Conservation (phyloP, 2,113 vertebrate genomes). For the Solea senegalensis region DNA sequence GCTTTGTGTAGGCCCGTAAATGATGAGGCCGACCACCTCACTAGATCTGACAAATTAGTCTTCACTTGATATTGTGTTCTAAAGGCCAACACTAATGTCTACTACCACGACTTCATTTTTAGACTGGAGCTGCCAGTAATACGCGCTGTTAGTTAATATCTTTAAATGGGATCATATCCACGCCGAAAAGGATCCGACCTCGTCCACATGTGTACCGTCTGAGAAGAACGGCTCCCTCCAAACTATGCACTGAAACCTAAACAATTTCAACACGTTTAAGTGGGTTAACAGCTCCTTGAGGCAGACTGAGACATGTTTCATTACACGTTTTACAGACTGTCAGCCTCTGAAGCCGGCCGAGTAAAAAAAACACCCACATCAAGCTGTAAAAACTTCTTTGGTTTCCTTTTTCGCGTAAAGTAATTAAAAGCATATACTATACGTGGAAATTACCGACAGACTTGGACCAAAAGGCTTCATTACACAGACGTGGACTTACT, state of each 20-base stretch:
- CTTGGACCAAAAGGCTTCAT: not conserved
- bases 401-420: constrained; percentile 24
- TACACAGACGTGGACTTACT: not conserved
- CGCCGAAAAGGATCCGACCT: not conserved
- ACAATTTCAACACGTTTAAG: constrained; percentile 51
- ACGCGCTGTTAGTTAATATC: not conserved
- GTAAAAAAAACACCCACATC: constrained; percentile 35
- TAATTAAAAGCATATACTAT: not conserved
- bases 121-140: not conserved
- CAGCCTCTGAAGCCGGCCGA: constrained; percentile 35
- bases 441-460: constrained; percentile 5
- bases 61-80: not conserved
- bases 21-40: constrained; percentile 55
- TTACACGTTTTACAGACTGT: constrained; percentile 51
- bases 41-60: constrained; percentile 6
- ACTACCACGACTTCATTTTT: not conserved
- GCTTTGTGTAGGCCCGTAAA: constrained; percentile 18
- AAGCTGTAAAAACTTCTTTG: constrained; percentile 32
- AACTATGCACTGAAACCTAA: constrained; percentile 32
- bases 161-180: constrained; percentile 19
- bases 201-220: not conserved
- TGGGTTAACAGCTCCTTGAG: constrained; percentile 57
- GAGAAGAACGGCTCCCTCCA: constrained; percentile 24
- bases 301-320: constrained; percentile 54
- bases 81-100: not conserved